Conservation (phyloP, 2,888 invertebrate genomes). For the Archips xylosteana region DNA sequence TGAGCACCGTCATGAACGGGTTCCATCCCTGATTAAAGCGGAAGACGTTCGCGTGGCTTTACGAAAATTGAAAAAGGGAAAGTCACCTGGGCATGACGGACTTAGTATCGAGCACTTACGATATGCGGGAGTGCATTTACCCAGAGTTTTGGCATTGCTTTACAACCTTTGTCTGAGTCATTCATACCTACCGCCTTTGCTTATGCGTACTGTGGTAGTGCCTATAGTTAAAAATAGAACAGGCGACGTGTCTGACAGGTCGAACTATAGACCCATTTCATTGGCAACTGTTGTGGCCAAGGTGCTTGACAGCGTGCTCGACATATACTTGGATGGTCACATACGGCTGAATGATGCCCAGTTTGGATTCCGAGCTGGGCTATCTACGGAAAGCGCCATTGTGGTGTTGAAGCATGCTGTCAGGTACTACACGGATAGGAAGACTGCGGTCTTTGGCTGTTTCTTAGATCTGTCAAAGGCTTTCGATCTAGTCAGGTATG, state of each 20-base stretch:
- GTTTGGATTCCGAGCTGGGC: too few relatives aligned
- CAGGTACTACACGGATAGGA: too few relatives aligned
- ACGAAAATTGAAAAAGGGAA: constrained; percentile 15
- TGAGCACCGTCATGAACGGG: constrained; percentile 7
- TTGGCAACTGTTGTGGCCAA: constrained; percentile 9
- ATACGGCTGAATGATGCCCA: too few relatives aligned
- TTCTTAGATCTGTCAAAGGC: too few relatives aligned
- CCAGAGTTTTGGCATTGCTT: background rate
- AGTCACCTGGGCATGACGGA: constrained; percentile 23
- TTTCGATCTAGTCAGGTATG: too few relatives aligned
- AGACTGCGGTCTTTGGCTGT: too few relatives aligned
- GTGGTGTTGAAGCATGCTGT: too few relatives aligned
- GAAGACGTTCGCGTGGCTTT: constrained; percentile 13
- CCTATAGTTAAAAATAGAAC: background rate
- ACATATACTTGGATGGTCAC: background rate
- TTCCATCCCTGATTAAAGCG: constrained; percentile 20
- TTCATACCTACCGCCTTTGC: constrained; percentile 6
- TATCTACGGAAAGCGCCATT: too few relatives aligned
- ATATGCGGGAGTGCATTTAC: background rate
- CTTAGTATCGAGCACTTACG: constrained; percentile 21
- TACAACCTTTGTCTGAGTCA: constrained; percentile 4
- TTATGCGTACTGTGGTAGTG: background rate
- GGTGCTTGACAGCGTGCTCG: background rate
- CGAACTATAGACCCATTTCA: background rate
- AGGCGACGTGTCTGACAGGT: constrained; percentile 4